Evolutionary conservation across 2,888 invertebrate species (phyloP).

Genomic region (Mythimna pallens): DNA sequence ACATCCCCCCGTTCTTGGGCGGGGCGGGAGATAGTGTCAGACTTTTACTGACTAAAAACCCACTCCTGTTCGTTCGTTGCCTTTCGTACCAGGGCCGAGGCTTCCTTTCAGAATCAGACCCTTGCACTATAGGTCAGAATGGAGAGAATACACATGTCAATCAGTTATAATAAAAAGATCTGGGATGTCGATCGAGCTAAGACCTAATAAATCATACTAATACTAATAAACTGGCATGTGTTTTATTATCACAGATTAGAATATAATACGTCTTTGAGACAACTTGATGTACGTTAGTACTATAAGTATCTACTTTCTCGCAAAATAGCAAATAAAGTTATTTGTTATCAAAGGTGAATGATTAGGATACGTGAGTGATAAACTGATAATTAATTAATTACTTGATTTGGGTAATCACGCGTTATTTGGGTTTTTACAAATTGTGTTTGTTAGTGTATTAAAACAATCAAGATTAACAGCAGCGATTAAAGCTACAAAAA

Average conservation of each 20-base stretch:
- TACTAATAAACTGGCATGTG: neutral
- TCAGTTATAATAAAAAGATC: no score
- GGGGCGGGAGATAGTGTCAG: no score
- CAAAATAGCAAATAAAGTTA: neutral
- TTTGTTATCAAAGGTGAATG: slow-evolving; percentile 1
- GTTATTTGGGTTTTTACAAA: slow-evolving; percentile 12
- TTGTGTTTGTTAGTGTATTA: neutral
- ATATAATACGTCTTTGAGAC: neutral
- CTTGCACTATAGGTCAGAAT: no score
- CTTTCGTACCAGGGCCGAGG: no score
- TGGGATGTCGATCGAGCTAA: no score
- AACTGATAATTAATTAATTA: slow-evolving; percentile 21
- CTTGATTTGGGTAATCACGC: neutral
- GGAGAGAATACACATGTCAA: no score
- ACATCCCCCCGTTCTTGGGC: no score
- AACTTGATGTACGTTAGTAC: neutral
- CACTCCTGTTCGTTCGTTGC: no score
- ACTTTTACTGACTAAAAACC: no score
- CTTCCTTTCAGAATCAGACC: no score
- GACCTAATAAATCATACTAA: no score
- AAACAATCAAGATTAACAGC: neutral
- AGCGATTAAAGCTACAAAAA: neutral
- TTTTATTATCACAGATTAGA: slow-evolving; percentile 8
- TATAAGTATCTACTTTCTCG: neutral
- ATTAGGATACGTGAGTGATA: neutral